Percentiles rank a stretch among this genome's conserved stretches.
Conservation (phyloP, 2,797 vertebrate species). For the Serranus cabrilla region DNA sequence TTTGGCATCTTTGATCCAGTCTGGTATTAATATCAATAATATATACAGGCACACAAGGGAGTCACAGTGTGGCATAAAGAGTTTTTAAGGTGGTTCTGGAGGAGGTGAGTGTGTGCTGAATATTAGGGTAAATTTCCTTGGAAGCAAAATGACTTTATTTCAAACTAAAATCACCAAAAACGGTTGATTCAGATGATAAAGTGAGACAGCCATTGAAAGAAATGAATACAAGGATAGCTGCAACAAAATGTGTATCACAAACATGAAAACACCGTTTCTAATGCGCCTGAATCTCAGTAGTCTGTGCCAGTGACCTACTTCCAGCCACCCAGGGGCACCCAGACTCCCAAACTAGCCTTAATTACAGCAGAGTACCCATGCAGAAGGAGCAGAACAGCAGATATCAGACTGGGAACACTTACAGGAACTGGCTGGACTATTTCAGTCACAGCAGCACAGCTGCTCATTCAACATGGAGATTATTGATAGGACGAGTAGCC, state of each 20-base stretch:
- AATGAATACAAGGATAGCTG: conserved; percentile 23
- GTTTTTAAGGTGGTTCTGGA: conserved; percentile 5
- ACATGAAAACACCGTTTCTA: conserved; percentile 53
- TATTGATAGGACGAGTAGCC: conserved; percentile 74
- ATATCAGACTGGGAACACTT: conserved; percentile 76
- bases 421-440: conserved; percentile 76
- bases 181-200: conserved; percentile 10
- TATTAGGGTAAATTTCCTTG: neutral
- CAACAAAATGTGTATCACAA: conserved; percentile 45
- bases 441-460: conserved; percentile 77
- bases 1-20: conserved; percentile 47
- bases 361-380: conserved; percentile 77
- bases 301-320: conserved; percentile 86
- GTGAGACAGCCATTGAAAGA: conserved; percentile 9
- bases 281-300: conserved; percentile 64
- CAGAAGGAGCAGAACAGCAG: conserved; percentile 65
- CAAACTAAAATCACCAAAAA: conserved; percentile 14
- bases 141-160: neutral
- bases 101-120: neutral
- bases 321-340: conserved; percentile 75
- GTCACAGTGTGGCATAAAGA: neutral
- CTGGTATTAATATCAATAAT: conserved; percentile 53
- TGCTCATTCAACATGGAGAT: conserved; percentile 76
- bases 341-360: conserved; percentile 81
- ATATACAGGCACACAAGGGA: conserved; percentile 32